phyloP scores from a whole-genome alignment of 2,888 invertebrate genomes.

The Tenthredo mesomela region DNA sequence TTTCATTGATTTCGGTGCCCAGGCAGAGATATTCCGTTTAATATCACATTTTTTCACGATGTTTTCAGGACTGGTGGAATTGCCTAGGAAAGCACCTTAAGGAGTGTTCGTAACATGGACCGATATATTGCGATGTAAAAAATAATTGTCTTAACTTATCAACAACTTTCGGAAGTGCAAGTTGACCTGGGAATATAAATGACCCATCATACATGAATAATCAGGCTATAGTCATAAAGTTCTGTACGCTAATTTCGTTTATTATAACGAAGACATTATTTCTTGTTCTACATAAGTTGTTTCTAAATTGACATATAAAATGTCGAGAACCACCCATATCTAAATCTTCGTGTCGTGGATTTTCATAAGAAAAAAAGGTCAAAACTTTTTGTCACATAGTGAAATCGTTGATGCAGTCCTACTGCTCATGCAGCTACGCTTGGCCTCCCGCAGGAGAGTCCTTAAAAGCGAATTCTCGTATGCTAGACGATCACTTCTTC shows the following conservation, averaged over 20 bases:
- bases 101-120: too few species aligned
- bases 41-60: too few species aligned
- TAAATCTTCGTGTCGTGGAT: neutral
- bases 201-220: neutral
- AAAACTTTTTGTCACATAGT: slow-evolving; percentile 4
- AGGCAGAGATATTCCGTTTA: too few species aligned
- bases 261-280: neutral
- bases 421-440: slow-evolving; percentile 52
- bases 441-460: slow-evolving; percentile 59
- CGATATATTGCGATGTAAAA: too few species aligned
- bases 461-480: slow-evolving; percentile 62
- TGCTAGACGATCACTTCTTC: slow-evolving; percentile 61
- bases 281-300: neutral
- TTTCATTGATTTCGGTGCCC: too few species aligned
- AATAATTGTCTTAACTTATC: neutral
- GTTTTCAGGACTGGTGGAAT: too few species aligned
- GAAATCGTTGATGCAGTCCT: slow-evolving; percentile 55
- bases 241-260: neutral
- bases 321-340: neutral
- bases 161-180: neutral
- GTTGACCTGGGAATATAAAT: neutral
- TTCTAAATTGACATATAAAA: neutral
- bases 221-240: neutral
- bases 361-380: neutral
- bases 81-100: too few species aligned